Percentiles rank a stretch among this genome's conserved stretches.
These are phyloP conservation scores for Eudemis profundana DNA, from an alignment of 2,888 invertebrate genomes.

Conservation along the genomic window DNA sequence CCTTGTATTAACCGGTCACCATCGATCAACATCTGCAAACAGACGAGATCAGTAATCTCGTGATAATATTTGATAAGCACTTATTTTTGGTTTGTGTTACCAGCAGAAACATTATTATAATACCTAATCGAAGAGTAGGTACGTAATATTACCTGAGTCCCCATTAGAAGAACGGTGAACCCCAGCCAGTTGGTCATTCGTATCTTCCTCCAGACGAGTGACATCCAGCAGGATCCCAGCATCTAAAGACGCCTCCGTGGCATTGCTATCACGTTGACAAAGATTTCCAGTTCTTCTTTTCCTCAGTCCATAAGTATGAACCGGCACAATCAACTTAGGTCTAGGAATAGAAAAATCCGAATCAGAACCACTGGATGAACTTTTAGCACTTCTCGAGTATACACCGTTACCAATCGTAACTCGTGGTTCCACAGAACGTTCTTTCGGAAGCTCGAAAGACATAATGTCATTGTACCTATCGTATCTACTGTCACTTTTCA, in stretches of 20 bases:
- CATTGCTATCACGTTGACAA: conserved; percentile 78
- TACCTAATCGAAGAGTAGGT: background rate
- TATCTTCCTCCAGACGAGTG: conserved; percentile 67
- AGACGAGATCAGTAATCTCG: conserved; percentile 56
- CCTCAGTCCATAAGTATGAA: conserved; percentile 93
- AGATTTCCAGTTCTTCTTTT: conserved; percentile 93
- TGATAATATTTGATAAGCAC: conserved; percentile 50
- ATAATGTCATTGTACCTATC: conserved; percentile 78
- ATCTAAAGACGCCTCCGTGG: conserved; percentile 75
- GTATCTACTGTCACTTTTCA: conserved; percentile 82
- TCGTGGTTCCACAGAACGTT: conserved; percentile 70
- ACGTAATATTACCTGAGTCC: conserved; percentile 66
- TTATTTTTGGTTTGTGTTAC: conserved; percentile 16
- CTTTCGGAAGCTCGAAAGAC: conserved; percentile 66
- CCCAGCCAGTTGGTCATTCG: conserved; percentile 57
- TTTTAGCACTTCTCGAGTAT: conserved; percentile 77
- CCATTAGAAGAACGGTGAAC: conserved; percentile 59
- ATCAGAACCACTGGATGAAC: conserved; percentile 83
- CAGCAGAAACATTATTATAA: background rate
- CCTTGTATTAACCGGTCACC: conserved; percentile 51
- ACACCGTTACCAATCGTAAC: conserved; percentile 65
- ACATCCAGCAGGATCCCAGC: conserved; percentile 78
- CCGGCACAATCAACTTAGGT: conserved; percentile 94
- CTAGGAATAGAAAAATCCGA: conserved; percentile 93
- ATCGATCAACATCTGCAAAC: conserved; percentile 67